Evolutionary conservation across 2,797 vertebrate genomes (phyloP).

Genomic region (Streptopelia turtur): DNA sequence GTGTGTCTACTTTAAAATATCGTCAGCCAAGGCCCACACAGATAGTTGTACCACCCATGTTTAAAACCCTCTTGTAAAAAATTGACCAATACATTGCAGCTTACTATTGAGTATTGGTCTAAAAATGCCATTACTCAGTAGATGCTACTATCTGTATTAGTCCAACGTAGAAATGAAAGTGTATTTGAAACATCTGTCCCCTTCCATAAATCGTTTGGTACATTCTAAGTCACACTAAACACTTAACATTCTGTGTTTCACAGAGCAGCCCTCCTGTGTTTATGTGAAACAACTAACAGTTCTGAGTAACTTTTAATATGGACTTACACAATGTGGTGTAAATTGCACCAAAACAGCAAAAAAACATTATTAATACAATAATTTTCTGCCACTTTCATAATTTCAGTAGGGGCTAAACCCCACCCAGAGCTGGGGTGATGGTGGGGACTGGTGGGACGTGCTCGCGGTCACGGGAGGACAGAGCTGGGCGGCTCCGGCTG

Average conservation of each 20-base stretch:
- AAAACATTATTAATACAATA: no score
- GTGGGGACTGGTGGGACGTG: accelerated
- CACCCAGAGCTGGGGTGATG: accelerated
- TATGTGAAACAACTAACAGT: neutral
- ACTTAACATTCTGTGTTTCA: neutral
- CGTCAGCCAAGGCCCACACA: neutral
- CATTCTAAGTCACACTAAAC: accelerated
- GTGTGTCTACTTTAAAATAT: neutral
- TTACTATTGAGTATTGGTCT: neutral
- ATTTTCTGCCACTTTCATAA: neutral
- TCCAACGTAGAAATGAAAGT: neutral
- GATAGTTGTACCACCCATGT: neutral
- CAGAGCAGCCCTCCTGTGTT: neutral
- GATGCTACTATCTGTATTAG: neutral
- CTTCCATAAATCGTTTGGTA: neutral
- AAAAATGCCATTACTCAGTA: neutral
- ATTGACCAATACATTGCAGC: neutral
- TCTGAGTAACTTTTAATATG: neutral
- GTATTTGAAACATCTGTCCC: neutral
- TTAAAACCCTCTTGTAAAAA: constrained; percentile 28
- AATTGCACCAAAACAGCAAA: neutral
- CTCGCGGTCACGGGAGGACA: accelerated
- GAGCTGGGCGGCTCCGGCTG: neutral
- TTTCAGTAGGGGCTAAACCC: neutral
- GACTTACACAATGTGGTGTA: neutral